A percentile compares a stretch with the other conserved stretches of the same genome.
phyloP scores from a whole-genome alignment of 2,113 vertebrate species.

The Athene noctua region DNA sequence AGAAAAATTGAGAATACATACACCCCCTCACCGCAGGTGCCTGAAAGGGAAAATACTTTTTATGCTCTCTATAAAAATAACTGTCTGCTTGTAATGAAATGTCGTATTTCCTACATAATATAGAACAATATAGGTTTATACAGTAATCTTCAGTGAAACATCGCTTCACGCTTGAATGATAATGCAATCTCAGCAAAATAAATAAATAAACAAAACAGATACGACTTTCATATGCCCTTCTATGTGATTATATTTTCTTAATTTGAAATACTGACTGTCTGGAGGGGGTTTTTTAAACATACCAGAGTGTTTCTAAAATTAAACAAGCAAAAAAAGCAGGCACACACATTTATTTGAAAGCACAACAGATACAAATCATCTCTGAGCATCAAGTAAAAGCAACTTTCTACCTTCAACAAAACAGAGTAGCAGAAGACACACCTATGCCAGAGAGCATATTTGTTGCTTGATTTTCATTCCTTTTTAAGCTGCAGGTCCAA shows the following conservation, averaged over 20 bases:
- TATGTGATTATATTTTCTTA: constrained; percentile 17
- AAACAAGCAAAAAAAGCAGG: neutral
- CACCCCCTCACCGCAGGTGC: constrained; percentile 23
- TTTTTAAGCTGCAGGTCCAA: neutral
- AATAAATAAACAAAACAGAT: constrained; percentile 18
- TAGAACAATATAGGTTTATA: constrained; percentile 48
- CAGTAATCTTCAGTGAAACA: constrained; percentile 62
- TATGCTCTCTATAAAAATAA: constrained; percentile 55
- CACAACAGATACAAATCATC: neutral
- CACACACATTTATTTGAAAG: neutral
- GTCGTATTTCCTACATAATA: constrained; percentile 32
- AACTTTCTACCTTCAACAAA: neutral
- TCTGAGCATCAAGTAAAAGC: neutral
- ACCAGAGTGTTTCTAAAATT: constrained; percentile 9
- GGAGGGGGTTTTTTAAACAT: neutral
- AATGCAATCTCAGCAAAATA: constrained; percentile 62
- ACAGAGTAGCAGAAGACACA: neutral
- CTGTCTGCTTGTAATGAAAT: constrained; percentile 57
- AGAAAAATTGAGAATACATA: neutral
- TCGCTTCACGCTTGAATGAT: constrained; percentile 52
- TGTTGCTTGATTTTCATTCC: neutral
- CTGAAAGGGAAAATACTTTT: constrained; percentile 42
- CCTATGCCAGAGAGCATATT: neutral
- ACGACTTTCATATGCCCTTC: constrained; percentile 25
- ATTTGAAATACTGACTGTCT: constrained; percentile 41